Percentiles rank a stretch among this genome's conserved stretches.
Evolutionary conservation across 1,140 invertebrate genomes (phyloP).

Genomic region (Pachyrhynchus sulphureomaculatus): DNA sequence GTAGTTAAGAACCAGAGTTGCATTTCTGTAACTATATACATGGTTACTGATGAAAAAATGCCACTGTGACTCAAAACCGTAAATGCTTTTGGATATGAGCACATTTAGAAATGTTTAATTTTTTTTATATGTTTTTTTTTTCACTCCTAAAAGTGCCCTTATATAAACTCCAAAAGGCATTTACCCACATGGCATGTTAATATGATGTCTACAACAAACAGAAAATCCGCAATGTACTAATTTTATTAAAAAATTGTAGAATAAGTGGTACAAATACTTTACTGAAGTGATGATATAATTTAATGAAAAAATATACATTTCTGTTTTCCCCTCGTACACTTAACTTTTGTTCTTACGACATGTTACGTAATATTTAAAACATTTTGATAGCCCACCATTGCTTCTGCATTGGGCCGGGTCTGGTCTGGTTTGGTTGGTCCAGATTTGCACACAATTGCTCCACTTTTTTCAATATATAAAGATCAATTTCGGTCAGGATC

Average conservation of each 20-base stretch:
- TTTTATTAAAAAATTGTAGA: no score
- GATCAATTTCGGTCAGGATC: slow-evolving; percentile 24
- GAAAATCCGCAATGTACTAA: no score
- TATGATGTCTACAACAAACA: no score
- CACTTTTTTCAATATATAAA: slow-evolving; percentile 31
- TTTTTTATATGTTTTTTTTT: slow-evolving; percentile 1
- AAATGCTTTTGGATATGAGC: slow-evolving; percentile 16
- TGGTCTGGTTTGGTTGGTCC: slow-evolving; percentile 22
- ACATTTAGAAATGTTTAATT: slow-evolving; percentile 9
- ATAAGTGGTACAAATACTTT: no score
- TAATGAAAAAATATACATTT: no score
- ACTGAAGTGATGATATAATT: no score
- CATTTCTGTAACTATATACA: slow-evolving; percentile 44
- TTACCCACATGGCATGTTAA: no score
- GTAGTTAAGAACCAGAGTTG: slow-evolving; percentile 44
- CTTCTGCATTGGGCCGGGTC: neutral
- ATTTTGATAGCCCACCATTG: slow-evolving; percentile 30
- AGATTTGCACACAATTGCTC: slow-evolving; percentile 29
- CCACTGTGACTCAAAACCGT: slow-evolving; percentile 45
- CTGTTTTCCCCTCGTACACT: no score
- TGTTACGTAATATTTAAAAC: slow-evolving; percentile 20
- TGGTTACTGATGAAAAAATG: slow-evolving; percentile 34
- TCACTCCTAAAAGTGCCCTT: neutral
- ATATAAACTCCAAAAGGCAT: neutral
- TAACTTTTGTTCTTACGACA: slow-evolving; percentile 11